These are phyloP conservation scores for Ciconia nigra DNA, from an alignment of 2,797 vertebrate genomes.

Conservation along the genomic window DNA sequence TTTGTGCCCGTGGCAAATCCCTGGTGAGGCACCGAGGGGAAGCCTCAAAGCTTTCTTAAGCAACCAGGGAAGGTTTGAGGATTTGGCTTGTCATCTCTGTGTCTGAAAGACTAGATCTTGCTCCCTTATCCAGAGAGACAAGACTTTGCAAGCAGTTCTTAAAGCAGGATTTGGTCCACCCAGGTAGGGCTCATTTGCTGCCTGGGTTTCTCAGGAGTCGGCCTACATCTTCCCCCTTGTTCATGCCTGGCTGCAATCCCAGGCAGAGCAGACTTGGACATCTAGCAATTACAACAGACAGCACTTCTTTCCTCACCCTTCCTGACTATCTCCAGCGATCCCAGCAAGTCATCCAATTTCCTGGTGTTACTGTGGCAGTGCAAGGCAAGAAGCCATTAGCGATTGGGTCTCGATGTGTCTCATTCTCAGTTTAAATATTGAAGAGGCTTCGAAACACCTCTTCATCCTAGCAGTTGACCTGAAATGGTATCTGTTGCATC, in stretches of 20 bases:
- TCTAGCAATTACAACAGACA: neutral
- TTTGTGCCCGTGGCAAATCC: neutral
- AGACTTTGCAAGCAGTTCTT: neutral
- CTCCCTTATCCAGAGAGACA: neutral
- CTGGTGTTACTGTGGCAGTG: neutral
- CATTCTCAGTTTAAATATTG: neutral
- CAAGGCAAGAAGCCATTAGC: neutral
- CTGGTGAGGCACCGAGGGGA: accelerated
- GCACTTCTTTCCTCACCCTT: neutral
- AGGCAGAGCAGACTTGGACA: neutral
- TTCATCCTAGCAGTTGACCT: neutral
- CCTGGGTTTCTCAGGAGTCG: neutral
- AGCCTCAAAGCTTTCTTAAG: neutral
- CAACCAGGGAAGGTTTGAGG: neutral
- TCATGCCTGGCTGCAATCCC: neutral
- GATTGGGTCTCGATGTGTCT: neutral
- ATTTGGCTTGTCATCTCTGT: neutral
- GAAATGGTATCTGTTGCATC: neutral
- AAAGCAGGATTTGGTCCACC: neutral
- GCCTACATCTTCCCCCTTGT: neutral
- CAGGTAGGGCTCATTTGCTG: neutral
- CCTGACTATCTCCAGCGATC: neutral
- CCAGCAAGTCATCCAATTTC: neutral
- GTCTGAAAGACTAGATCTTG: neutral
- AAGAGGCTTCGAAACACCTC: neutral